Percentiles rank a stretch among this genome's conserved stretches.
Evolutionary conservation across 2,888 invertebrate species (phyloP).

Genomic region (Microplitis manilae): DNA sequence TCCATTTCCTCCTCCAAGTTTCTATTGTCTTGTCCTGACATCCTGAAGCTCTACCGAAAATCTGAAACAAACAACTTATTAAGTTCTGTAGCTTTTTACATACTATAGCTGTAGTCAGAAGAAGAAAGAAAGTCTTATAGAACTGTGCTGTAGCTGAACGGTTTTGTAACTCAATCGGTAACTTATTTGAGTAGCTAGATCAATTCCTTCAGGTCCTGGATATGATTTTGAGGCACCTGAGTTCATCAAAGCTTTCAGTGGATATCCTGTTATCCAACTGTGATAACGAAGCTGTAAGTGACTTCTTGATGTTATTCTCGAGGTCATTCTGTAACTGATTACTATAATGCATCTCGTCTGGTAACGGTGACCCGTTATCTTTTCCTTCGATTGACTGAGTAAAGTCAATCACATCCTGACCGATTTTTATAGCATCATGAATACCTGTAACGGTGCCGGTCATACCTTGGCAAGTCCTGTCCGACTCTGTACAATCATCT

Average conservation of each 20-base stretch:
- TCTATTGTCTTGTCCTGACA: too few relatives aligned
- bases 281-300: neutral
- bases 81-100: neutral
- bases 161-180: too few relatives aligned
- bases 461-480: neutral
- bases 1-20: too few relatives aligned
- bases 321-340: neutral
- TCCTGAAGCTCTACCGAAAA: too few relatives aligned
- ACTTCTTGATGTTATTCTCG: neutral
- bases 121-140: neutral
- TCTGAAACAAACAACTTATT: too few relatives aligned
- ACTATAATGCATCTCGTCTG: neutral
- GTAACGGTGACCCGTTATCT: too few relatives aligned
- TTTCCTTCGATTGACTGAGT: too few relatives aligned
- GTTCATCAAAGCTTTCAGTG: neutral
- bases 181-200: neutral
- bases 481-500: neutral
- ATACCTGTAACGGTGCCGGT: neutral
- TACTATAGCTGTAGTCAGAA: too few relatives aligned
- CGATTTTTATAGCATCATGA: too few relatives aligned
- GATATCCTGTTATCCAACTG: neutral
- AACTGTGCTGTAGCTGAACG: neutral
- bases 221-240: neutral
- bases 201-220: neutral
- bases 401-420: too few relatives aligned